Evolutionary conservation across 2,113 vertebrate genomes (phyloP).

Genomic region (Dipodomys merriami): DNA sequence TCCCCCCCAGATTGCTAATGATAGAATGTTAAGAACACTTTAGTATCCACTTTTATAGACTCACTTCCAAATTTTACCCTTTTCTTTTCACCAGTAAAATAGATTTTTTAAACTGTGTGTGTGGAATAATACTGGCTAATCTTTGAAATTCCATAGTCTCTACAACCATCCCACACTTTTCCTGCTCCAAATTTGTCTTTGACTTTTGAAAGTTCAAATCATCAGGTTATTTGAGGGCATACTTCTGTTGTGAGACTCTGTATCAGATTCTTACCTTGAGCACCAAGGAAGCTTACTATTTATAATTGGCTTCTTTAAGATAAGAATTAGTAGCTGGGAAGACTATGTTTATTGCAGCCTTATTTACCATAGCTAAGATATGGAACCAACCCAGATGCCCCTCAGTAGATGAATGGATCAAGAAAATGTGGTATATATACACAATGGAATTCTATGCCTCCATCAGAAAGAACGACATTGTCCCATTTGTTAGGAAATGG

Average conservation of each 20-base stretch:
- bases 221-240: not conserved
- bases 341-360: too few relatives aligned
- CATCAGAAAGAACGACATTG: too few relatives aligned
- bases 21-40: not conserved
- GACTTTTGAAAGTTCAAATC: not conserved
- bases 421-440: too few relatives aligned
- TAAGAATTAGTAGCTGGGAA: not conserved
- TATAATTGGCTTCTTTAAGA: not conserved
- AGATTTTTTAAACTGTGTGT: too few relatives aligned
- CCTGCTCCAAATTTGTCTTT: constrained; percentile 20
- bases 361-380: too few relatives aligned
- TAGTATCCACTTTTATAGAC: not conserved
- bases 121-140: not conserved
- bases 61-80: not conserved
- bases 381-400: too few relatives aligned
- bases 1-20: not conserved
- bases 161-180: not conserved
- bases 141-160: not conserved
- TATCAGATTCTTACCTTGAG: not conserved
- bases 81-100: not conserved
- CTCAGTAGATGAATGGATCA: too few relatives aligned
- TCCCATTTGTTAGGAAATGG: too few relatives aligned
- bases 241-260: not conserved
- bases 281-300: not conserved
- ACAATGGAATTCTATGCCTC: too few relatives aligned